phyloP scores from a whole-genome alignment of 2,113 vertebrate species.

The Malurus cyaneus region DNA sequence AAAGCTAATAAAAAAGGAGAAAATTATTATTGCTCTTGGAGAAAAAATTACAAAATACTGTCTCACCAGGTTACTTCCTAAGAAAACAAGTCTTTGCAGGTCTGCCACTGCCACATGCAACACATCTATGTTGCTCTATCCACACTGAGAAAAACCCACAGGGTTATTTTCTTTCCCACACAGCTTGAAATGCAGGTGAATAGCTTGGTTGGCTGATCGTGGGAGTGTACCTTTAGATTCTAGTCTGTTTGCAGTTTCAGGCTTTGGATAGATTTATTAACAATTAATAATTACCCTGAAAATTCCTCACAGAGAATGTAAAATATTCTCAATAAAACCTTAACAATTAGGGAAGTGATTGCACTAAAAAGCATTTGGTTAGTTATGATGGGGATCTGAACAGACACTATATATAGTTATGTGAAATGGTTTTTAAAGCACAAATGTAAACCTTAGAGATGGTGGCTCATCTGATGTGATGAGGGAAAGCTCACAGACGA shows the following conservation, averaged over 20 bases:
- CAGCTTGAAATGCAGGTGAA: not conserved
- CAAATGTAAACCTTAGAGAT: constrained; percentile 50
- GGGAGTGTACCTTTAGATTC: not conserved
- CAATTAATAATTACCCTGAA: not conserved
- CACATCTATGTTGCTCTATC: not conserved
- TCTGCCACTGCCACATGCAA: not conserved
- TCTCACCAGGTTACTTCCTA: not conserved
- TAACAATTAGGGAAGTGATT: not conserved
- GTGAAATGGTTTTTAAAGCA: constrained; percentile 30
- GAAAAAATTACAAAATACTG: not conserved
- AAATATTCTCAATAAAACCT: not conserved
- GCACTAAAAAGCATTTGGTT: not conserved
- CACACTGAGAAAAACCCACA: not conserved
- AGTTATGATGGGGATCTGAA: constrained; percentile 10
- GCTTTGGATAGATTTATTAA: not conserved
- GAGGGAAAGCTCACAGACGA: constrained; percentile 70
- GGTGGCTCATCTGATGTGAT: constrained; percentile 66
- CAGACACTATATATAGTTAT: constrained; percentile 25
- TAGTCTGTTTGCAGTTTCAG: not conserved
- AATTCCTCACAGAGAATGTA: not conserved
- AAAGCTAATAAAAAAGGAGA: not conserved
- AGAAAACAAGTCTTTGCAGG: not conserved
- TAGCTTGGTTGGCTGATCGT: not conserved
- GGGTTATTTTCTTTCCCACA: not conserved
- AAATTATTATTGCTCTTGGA: not conserved